These are phyloP conservation scores for Dreissena polymorpha DNA, from an alignment of 1,140 invertebrate genomes.

Conservation along the genomic window DNA sequence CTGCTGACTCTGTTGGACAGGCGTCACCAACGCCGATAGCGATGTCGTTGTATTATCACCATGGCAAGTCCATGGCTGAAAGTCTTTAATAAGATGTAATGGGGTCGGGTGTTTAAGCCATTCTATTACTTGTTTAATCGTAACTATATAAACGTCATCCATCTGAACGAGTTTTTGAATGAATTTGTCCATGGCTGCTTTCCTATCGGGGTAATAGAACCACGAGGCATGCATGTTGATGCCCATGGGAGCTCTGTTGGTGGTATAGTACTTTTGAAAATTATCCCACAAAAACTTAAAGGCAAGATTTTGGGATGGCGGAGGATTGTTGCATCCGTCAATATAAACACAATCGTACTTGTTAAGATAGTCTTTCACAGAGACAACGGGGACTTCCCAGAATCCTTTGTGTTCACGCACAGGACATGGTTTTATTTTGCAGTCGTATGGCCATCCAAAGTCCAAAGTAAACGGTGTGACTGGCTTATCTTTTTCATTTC, in stretches of 20 bases:
- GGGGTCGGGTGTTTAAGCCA: constrained; percentile 68
- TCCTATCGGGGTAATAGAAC: constrained; percentile 65
- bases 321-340: constrained; percentile 60
- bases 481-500: constrained; percentile 33
- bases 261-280: constrained; percentile 67
- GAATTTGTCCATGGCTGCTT: constrained; percentile 67
- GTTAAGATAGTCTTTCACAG: constrained; percentile 63
- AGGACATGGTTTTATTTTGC: constrained; percentile 70
- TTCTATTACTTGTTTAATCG: constrained; percentile 66
- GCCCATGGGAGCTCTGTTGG: constrained; percentile 66
- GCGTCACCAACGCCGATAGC: not conserved
- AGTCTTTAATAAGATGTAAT: constrained; percentile 57
- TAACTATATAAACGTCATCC: constrained; percentile 70
- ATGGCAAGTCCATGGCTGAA: constrained; percentile 65
- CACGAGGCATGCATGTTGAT: constrained; percentile 70
- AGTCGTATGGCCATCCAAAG: constrained; percentile 65
- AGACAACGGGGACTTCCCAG: constrained; percentile 71
- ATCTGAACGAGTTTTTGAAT: constrained; percentile 61
- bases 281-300: constrained; percentile 68
- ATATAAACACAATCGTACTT: constrained; percentile 67
- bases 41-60: constrained; percentile 8
- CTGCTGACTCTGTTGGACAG: not conserved
- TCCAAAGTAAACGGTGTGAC: constrained; percentile 70
- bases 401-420: constrained; percentile 59
- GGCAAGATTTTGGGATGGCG: constrained; percentile 60